Base-by-base conservation (phyloP, 2,113 vertebrate genomes). In the Pteronura brasiliensis region DNA sequence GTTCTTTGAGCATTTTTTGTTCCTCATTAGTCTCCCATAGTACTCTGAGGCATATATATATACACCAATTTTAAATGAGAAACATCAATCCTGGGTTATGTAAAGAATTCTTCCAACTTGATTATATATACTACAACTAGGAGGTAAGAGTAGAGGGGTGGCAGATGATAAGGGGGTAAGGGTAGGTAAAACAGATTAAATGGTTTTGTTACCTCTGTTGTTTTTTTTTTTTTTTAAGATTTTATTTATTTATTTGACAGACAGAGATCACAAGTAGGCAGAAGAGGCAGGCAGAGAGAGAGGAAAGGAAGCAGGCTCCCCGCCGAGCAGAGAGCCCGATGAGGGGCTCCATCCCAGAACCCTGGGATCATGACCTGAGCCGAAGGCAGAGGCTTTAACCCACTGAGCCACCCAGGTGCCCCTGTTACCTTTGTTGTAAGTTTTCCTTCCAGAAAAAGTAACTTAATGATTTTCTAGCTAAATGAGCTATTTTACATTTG, bases 401-500 rank as follows among this genome's bases (percentile, higher is more conserved):
- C n/a, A n/a, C n/a, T n/a, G n/a, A n/a, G n/a, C n/a, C n/a, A n/a
- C n/a, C n/a, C n/a, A n/a, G n/a, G n/a, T n/a, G n/a, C n/a, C n/a
- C n/a, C n/a, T 88, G 44, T 80, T 93, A 87, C 42, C 91, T 94
- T 90, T 92, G 42, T 93, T 80, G 88, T 15, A 90, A 39, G 21
- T 93, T 95, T 96, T 94, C 55, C 81, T 80, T 88, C 81, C 47
- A 81, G 31, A 25, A 91, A 82, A 88, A 96, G 15, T 86, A 44
- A 65, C 44, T 84, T 87, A 95, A 77, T 86, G 79, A 71, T 77
- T 88, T 77, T 93, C 59, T 80, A 91, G 44, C 61, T 93, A 95
- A 96, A 94, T 92, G 80, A 95, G 82, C 25, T 95, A 72, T 76
- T 97, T 97, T 39, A 82, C 71, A 76, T 80, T 93, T 96, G 76